Percentiles rank a stretch among this genome's conserved stretches.
Evolutionary conservation across 2,797 vertebrate species (phyloP).

Genomic region (Calcarius lapponicus): DNA sequence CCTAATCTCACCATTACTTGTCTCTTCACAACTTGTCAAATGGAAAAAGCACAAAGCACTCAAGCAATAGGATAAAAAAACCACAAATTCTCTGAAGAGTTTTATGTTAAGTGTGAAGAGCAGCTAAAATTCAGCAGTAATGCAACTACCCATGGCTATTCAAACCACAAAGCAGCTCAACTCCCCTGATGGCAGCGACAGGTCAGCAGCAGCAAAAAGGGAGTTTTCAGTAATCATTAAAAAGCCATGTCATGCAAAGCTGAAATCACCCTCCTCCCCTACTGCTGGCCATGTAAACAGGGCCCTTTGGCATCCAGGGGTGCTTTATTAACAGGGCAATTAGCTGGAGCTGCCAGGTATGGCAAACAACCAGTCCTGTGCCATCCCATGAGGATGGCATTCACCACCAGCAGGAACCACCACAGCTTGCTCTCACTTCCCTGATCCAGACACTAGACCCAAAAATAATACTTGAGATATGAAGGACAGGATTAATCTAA

Average conservation of each 20-base stretch:
- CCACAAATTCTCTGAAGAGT: background rate
- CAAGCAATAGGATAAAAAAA: background rate
- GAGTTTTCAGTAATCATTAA: slow-evolving; percentile 3
- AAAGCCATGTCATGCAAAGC: background rate
- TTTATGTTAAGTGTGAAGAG: background rate
- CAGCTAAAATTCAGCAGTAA: background rate
- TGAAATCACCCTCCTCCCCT: background rate
- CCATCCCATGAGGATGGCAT: background rate
- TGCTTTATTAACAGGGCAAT: slow-evolving; percentile 10
- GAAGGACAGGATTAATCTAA: background rate
- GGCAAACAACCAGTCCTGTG: background rate
- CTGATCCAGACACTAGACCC: background rate
- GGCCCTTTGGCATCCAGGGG: background rate
- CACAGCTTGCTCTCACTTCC: background rate
- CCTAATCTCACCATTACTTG: background rate
- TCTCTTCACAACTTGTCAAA: background rate
- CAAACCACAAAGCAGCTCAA: background rate
- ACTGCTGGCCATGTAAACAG: background rate
- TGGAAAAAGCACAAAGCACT: background rate
- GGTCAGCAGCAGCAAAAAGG: background rate
- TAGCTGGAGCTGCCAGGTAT: background rate
- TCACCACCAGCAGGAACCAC: background rate
- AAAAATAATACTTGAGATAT: background rate
- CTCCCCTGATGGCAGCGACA: background rate
- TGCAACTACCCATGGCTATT: background rate